Conservation (phyloP, 2,113 vertebrate species). For the Misgurnus anguillicaudatus region DNA sequence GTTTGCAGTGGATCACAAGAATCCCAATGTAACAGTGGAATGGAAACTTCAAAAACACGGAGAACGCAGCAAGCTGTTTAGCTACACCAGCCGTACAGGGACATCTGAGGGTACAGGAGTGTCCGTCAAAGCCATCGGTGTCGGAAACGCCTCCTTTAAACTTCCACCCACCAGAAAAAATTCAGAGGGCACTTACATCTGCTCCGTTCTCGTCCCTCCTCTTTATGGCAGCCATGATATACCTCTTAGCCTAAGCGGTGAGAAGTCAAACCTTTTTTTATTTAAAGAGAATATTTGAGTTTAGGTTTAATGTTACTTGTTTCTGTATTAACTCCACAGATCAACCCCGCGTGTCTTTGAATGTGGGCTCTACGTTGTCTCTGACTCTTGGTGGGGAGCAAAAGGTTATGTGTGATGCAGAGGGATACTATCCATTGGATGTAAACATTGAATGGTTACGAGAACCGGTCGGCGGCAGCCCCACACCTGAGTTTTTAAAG, state of each 20-base stretch:
- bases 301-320: not conserved
- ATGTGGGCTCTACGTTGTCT: conserved; percentile 44
- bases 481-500: conserved; percentile 61
- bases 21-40: conserved; percentile 49
- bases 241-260: conserved; percentile 70
- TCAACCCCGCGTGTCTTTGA: conserved; percentile 69
- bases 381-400: conserved; percentile 66
- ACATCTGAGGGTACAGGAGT: conserved; percentile 54
- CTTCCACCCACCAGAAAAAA: conserved; percentile 54
- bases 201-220: conserved; percentile 64
- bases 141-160: conserved; percentile 68
- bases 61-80: conserved; percentile 59
- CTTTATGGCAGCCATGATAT: conserved; percentile 62
- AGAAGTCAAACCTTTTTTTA: conserved; percentile 40
- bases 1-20: conserved; percentile 69
- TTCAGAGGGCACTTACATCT: conserved; percentile 68
- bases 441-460: conserved; percentile 70
- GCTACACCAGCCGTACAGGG: conserved; percentile 55
- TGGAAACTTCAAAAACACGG: conserved; percentile 64
- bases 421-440: conserved; percentile 73
- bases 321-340: conserved; percentile 59
- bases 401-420: conserved; percentile 69
- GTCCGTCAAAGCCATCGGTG: conserved; percentile 51
- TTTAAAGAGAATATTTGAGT: not conserved
- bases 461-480: conserved; percentile 28